Evolutionary conservation across 2,113 vertebrate species (phyloP), one percentile per base, ranked within the genome.

Genomic region (Girardinichthys multiradiatus): DNA sequence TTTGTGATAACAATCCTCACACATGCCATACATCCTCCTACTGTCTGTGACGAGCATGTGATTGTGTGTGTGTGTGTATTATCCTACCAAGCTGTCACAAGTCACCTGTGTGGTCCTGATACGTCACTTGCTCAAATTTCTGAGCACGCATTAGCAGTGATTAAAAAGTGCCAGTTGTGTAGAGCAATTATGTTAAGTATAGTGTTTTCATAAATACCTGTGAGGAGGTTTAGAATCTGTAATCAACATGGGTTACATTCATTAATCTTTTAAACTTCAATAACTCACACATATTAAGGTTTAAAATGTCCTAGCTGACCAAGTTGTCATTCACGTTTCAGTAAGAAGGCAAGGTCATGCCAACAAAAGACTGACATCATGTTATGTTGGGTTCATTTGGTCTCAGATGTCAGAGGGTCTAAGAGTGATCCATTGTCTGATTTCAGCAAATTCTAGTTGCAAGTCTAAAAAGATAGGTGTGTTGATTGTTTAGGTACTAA

Each of bases 1-100:
- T 70, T 61, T 79, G 73, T 76, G 82, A 78, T 76, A 48, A 76
- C 64, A 57, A 54, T 70, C 21, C 63, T 70, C 69, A 59, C 59
- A 39, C 81, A 31, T 19, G n/a, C 4, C 69, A 57, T 33, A 29
- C 57, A 39, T 64, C 12, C 31, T 42, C 58, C 72, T 28, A 64
- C 8, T 24, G 21, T 48, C 26, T 60, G 57, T 42, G 68, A 31
- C 14, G 42, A 10, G 45, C 15, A 24, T 35, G 27, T 45, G n/a
- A 9, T n/a, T 65, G 7, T 8, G 39, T 48, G 64, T 48, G 39
- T 67, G 65, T 67, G 65, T 68, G 48, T 35, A 24, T 64, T 39
- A 15, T 6, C 48, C 14, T 57, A 54, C 17, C 11, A 68, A 48
- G 74, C 76, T 72, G 62, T 35, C 27, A 70, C 72, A 72, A 64